Evolutionary conservation across 2,113 vertebrate species (phyloP).

Genomic region (Gnathonemus longibarbis): DNA sequence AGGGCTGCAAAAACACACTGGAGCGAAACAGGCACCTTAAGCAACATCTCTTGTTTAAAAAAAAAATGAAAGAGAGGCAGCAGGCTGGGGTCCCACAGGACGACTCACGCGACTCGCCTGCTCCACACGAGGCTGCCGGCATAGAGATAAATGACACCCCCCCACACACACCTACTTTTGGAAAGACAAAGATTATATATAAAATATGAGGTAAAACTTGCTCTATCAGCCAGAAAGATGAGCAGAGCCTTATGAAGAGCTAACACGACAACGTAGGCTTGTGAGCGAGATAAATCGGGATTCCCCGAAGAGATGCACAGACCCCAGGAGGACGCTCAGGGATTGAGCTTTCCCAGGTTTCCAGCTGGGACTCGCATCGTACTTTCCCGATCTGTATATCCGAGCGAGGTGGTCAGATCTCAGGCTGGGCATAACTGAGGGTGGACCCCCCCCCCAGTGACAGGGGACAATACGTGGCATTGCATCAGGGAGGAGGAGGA

Average conservation of each 20-base stretch:
- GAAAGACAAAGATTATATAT: slow-evolving; percentile 8
- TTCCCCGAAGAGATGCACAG: background rate
- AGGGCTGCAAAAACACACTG: background rate
- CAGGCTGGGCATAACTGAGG: background rate
- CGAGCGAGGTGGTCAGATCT: background rate
- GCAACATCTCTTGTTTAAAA: background rate
- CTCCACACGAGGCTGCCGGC: background rate
- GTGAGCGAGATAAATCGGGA: background rate
- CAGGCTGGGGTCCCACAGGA: background rate
- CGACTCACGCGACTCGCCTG: background rate
- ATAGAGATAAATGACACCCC: background rate
- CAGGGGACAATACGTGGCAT: background rate
- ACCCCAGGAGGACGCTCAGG: background rate
- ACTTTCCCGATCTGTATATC: background rate
- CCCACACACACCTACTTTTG: background rate
- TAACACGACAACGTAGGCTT: background rate
- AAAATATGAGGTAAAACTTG: background rate
- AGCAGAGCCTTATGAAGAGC: background rate
- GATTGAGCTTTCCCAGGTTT: background rate
- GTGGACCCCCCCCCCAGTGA: background rate
- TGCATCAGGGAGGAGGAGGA: background rate
- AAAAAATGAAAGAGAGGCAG: background rate
- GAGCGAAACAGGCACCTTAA: background rate
- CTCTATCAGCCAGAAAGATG: background rate
- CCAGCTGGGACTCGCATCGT: background rate